A percentile compares a stretch with the other conserved stretches of the same genome.
phyloP scores from a whole-genome alignment of 1,140 invertebrate species.

The Papilio machaon region DNA sequence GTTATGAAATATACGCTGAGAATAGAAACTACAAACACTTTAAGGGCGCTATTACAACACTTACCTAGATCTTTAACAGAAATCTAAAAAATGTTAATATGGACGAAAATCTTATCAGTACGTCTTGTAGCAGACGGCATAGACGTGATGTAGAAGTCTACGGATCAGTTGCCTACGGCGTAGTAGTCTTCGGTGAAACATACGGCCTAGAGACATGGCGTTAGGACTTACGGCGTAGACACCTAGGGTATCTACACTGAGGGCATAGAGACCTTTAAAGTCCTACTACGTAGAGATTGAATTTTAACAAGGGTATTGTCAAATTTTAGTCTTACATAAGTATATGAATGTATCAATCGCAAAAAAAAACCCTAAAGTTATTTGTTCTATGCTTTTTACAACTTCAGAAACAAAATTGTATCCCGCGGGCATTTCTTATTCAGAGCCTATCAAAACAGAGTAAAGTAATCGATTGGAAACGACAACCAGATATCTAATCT shows the following conservation, averaged over 20 bases:
- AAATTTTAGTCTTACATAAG: too few relatives aligned
- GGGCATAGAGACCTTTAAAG: too few relatives aligned
- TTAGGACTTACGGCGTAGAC: neutral
- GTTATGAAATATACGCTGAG: neutral
- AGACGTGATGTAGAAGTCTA: too few relatives aligned
- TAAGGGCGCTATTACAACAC: neutral
- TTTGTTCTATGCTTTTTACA: neutral
- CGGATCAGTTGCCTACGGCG: too few relatives aligned
- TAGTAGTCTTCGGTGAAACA: neutral
- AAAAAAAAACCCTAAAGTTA: neutral
- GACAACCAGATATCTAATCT: constrained; percentile 31
- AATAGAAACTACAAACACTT: neutral
- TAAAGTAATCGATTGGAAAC: constrained; percentile 33
- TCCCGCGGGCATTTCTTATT: constrained; percentile 17
- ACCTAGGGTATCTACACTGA: neutral
- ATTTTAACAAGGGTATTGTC: too few relatives aligned
- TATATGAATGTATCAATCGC: neutral
- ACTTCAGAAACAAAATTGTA: constrained; percentile 11
- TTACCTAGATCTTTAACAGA: neutral
- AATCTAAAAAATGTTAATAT: too few relatives aligned
- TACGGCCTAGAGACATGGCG: neutral
- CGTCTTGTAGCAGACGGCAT: too few relatives aligned
- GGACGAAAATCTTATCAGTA: too few relatives aligned
- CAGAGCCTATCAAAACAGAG: constrained; percentile 22
- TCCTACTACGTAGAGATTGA: too few relatives aligned